Evolutionary conservation across 1,140 invertebrate genomes (phyloP).

Genomic region (Plodia interpunctella): DNA sequence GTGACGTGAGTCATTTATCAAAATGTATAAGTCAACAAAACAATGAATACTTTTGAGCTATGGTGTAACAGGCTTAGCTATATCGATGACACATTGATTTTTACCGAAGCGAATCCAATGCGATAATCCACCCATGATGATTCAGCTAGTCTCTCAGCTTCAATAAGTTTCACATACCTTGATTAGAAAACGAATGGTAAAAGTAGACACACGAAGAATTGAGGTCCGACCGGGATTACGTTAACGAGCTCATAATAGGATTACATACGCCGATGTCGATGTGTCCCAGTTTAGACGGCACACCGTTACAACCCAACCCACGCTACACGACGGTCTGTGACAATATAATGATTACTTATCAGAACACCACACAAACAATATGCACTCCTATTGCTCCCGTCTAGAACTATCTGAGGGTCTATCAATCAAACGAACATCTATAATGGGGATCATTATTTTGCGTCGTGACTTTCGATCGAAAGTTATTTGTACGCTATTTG

Average conservation of each 20-base stretch:
- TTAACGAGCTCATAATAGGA: conserved; percentile 73
- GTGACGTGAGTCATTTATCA: conserved; percentile 44
- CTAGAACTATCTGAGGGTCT: conserved; percentile 34
- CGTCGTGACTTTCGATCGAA: conserved; percentile 28
- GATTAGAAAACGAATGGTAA: conserved; percentile 11
- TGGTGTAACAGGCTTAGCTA: conserved; percentile 7
- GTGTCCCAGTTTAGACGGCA: conserved; percentile 54
- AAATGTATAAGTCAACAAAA: conserved; percentile 44
- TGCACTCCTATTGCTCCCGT: conserved; percentile 29
- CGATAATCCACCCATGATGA: conserved; percentile 23
- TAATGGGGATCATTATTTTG: conserved; percentile 21
- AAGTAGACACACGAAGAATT: conserved; percentile 23
- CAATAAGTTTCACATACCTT: background rate
- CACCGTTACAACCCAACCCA: conserved; percentile 58
- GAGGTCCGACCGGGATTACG: conserved; percentile 52
- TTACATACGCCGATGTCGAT: conserved; percentile 53
- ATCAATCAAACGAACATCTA: conserved; percentile 37
- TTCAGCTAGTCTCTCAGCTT: conserved; percentile 14
- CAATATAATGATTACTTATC: conserved; percentile 69
- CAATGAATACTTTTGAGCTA: conserved; percentile 23
- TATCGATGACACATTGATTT: conserved; percentile 24
- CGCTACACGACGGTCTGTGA: conserved; percentile 47
- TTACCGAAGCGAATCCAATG: conserved; percentile 16
- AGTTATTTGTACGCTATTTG: conserved; percentile 23
- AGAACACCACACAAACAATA: conserved; percentile 38